phyloP scores from a whole-genome alignment of 1,140 invertebrate species.

The Akabosia matsudoensis region DNA sequence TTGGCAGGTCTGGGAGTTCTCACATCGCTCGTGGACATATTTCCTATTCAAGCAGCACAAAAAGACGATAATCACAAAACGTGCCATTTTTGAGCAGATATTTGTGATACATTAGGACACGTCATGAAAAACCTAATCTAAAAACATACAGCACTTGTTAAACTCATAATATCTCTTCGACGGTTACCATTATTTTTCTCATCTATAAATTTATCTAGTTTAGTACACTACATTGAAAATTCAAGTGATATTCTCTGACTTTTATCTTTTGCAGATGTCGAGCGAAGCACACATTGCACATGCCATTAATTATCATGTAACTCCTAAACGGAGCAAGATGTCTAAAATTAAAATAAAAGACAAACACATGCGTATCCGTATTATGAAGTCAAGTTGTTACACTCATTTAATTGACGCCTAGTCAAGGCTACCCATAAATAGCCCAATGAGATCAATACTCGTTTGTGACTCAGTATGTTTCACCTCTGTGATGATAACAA shows the following conservation, averaged over 20 bases:
- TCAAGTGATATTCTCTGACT: no score
- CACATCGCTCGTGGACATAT: conserved; percentile 49
- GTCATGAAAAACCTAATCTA: no score
- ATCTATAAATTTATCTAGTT: no score
- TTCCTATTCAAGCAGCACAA: conserved; percentile 30
- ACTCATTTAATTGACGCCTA: background rate
- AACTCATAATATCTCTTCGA: no score
- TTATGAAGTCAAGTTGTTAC: background rate
- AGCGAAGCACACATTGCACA: no score
- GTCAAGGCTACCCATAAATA: conserved; percentile 17
- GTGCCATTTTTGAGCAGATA: no score
- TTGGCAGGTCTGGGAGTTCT: conserved; percentile 49
- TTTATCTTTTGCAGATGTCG: no score
- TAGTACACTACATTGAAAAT: no score
- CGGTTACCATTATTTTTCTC: no score
- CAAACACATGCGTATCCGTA: conserved; percentile 3
- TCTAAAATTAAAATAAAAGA: background rate
- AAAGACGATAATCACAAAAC: no score
- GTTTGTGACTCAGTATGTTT: background rate
- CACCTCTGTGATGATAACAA: background rate
- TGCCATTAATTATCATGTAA: background rate
- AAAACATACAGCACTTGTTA: no score
- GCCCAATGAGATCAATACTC: background rate
- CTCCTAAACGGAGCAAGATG: background rate
- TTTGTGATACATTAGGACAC: no score